A percentile compares a stretch with the other conserved stretches of the same genome.
phyloP scores from a whole-genome alignment of 2,113 vertebrate species.

The Ophthalmolycus amberensis region DNA sequence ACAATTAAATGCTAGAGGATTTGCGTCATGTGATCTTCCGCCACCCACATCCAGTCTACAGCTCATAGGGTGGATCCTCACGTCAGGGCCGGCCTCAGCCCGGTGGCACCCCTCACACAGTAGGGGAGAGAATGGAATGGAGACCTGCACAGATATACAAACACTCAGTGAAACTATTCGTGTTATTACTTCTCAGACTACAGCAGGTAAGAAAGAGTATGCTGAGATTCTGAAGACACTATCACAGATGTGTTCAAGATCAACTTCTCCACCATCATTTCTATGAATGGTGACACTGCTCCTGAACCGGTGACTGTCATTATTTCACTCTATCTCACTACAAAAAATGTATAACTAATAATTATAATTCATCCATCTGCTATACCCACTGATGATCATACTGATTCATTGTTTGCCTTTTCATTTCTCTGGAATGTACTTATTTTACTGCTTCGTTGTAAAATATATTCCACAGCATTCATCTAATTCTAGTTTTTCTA shows the following conservation, averaged over 20 bases:
- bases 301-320: not conserved
- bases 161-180: not conserved
- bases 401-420: not conserved
- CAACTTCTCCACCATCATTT: not conserved
- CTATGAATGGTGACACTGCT: not conserved
- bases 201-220: not conserved
- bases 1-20: not conserved
- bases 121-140: conserved; percentile 20
- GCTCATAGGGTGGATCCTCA: not conserved
- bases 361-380: not conserved
- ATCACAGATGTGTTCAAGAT: not conserved
- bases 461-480: not conserved
- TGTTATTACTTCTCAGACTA: not conserved
- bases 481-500: not conserved
- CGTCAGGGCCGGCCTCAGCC: not conserved
- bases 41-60: not conserved
- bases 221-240: not conserved
- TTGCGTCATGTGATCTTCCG: not conserved
- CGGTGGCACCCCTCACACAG: conserved; percentile 31
- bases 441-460: not conserved
- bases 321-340: not conserved
- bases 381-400: not conserved
- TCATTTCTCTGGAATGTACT: not conserved
- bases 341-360: not conserved
- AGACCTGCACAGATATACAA: conserved; percentile 40